Conservation (phyloP, 2,797 vertebrate species). For the Pseudochirops corinnae region DNA sequence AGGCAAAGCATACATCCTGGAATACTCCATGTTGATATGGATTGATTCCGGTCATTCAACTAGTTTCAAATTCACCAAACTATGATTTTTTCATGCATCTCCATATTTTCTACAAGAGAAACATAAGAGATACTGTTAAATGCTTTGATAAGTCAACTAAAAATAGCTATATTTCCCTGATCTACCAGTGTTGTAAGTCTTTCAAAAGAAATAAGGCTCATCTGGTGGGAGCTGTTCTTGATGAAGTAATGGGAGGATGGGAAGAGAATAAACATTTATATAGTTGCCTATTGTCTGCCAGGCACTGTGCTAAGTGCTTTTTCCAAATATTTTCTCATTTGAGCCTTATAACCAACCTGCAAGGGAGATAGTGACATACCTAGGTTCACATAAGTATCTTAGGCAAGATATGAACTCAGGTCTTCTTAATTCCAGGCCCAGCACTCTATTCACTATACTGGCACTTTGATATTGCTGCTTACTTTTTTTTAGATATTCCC, state of each 20-base stretch:
- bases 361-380: neutral
- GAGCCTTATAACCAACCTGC: neutral
- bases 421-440: neutral
- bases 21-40: neutral
- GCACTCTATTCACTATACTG: no score
- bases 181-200: neutral
- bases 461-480: neutral
- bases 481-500: neutral
- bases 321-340: neutral
- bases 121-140: neutral
- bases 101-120: neutral
- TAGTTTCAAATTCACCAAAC: neutral
- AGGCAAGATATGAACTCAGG: neutral
- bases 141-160: neutral
- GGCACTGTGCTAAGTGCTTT: neutral
- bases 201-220: neutral
- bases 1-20: neutral
- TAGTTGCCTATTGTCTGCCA: neutral
- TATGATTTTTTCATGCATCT: neutral
- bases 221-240: neutral
- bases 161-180: neutral
- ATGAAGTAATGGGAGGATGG: neutral
- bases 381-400: neutral
- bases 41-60: neutral
- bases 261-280: neutral